phyloP scores from a whole-genome alignment of 2,797 vertebrate species.

The Peromyscus aztecus region DNA sequence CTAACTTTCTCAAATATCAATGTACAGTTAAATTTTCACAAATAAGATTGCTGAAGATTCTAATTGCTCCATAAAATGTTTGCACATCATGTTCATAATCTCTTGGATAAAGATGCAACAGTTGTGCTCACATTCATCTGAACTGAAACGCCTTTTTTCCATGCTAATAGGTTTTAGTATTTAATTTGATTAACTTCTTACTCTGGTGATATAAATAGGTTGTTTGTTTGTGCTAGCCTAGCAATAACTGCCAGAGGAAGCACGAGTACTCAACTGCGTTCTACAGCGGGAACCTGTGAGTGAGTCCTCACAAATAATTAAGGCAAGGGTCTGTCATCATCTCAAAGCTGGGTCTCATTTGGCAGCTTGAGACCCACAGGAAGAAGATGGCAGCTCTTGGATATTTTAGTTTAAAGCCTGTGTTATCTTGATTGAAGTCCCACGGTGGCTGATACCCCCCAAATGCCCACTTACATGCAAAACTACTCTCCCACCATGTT shows the following conservation, averaged over 20 bases:
- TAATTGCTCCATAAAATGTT: conserved; percentile 59
- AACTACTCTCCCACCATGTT: background rate
- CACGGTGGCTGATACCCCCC: background rate
- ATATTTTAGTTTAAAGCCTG: background rate
- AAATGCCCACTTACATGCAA: background rate
- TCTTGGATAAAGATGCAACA: conserved; percentile 36
- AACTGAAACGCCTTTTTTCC: conserved; percentile 48
- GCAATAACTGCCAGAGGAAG: conserved; percentile 62
- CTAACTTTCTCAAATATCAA: conserved; percentile 46
- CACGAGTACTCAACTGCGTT: conserved; percentile 17
- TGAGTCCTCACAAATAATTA: conserved; percentile 64
- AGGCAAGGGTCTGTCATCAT: conserved; percentile 43
- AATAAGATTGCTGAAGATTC: conserved; percentile 29
- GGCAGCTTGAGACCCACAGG: background rate
- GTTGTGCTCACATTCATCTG: background rate
- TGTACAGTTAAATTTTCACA: conserved; percentile 5
- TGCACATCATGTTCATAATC: conserved; percentile 41
- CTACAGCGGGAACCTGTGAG: conserved; percentile 45
- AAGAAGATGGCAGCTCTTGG: background rate
- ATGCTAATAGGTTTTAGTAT: conserved; percentile 64
- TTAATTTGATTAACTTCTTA: conserved; percentile 73
- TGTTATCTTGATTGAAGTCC: conserved; percentile 21
- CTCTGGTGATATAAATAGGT: conserved; percentile 66
- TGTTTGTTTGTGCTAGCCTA: conserved; percentile 68
- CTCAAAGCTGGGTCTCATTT: conserved; percentile 22